Evolutionary conservation across 2,888 invertebrate genomes (phyloP).

Genomic region (Dendrolimus pini): DNA sequence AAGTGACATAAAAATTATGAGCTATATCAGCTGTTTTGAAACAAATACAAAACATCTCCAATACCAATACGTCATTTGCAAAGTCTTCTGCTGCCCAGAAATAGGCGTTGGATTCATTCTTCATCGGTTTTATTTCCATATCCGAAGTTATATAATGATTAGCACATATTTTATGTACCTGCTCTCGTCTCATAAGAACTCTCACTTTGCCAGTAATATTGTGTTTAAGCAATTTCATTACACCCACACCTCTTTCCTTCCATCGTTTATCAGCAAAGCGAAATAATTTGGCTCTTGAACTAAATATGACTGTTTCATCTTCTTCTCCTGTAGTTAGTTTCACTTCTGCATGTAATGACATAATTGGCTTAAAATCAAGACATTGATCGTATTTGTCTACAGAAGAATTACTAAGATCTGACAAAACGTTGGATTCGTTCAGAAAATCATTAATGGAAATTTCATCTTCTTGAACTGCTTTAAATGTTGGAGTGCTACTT

Average conservation of each 20-base stretch:
- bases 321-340: constrained; percentile 92
- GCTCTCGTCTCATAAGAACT: constrained; percentile 94
- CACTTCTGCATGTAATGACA: constrained; percentile 83
- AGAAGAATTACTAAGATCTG: constrained; percentile 16
- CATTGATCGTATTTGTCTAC: constrained; percentile 89
- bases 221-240: constrained; percentile 88
- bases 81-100: constrained; percentile 84
- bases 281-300: constrained; percentile 90
- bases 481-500: constrained; percentile 79
- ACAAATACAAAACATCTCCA: constrained; percentile 86
- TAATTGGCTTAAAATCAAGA: constrained; percentile 79
- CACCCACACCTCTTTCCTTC: constrained; percentile 94
- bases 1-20: constrained; percentile 82
- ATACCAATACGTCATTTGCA: constrained; percentile 82
- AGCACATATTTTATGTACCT: constrained; percentile 90
- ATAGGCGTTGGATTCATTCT: constrained; percentile 71
- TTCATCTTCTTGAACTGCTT: constrained; percentile 46
- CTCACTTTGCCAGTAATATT: constrained; percentile 79
- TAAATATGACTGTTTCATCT: constrained; percentile 85
- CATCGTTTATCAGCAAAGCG: constrained; percentile 86
- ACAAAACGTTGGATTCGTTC: constrained; percentile 22
- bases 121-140: constrained; percentile 75
- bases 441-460: constrained; percentile 46
- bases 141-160: constrained; percentile 85
- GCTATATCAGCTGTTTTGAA: constrained; percentile 89